Evolutionary conservation across 2,888 invertebrate species (phyloP).

Genomic region (Parascotia fuliginaria): DNA sequence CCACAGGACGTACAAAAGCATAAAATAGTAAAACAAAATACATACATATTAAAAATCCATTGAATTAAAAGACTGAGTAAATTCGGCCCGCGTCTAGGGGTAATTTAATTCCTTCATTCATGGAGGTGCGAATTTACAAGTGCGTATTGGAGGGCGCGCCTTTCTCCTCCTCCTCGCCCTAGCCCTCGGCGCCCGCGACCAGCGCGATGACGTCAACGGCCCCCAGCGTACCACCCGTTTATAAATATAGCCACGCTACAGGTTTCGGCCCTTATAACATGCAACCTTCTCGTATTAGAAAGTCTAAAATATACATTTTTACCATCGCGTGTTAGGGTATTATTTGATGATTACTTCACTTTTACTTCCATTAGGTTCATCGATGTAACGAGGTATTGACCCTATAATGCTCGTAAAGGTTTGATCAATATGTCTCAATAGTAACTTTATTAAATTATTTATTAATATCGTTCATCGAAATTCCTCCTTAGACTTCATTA

Average conservation of each 20-base stretch:
- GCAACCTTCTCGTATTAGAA: slow-evolving; percentile 46
- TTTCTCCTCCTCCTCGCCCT: slow-evolving; percentile 46
- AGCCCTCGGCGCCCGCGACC: slow-evolving; percentile 50
- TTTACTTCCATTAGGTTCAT: background rate
- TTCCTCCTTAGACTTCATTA: no score
- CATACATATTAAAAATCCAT: slow-evolving; percentile 47
- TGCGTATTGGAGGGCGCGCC: slow-evolving; percentile 80
- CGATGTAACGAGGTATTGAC: background rate
- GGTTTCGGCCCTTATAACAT: slow-evolving; percentile 71
- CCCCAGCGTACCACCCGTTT: slow-evolving; percentile 75
- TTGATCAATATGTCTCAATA: no score
- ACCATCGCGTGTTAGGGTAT: slow-evolving; percentile 4
- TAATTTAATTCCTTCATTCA: slow-evolving; percentile 83
- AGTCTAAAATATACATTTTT: slow-evolving; percentile 28
- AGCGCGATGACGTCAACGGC: slow-evolving; percentile 79
- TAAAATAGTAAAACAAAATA: slow-evolving; percentile 25
- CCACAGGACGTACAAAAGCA: slow-evolving; percentile 12
- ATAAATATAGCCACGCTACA: slow-evolving; percentile 84
- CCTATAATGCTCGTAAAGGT: no score
- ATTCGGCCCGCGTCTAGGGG: slow-evolving; percentile 66
- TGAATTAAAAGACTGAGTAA: slow-evolving; percentile 63
- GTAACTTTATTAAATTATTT: no score
- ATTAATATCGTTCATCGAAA: no score
- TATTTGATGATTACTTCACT: slow-evolving; percentile 2
- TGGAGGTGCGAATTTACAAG: slow-evolving; percentile 83